phyloP scores from a whole-genome alignment of 2,888 invertebrate species.

The Selenia dentaria region DNA sequence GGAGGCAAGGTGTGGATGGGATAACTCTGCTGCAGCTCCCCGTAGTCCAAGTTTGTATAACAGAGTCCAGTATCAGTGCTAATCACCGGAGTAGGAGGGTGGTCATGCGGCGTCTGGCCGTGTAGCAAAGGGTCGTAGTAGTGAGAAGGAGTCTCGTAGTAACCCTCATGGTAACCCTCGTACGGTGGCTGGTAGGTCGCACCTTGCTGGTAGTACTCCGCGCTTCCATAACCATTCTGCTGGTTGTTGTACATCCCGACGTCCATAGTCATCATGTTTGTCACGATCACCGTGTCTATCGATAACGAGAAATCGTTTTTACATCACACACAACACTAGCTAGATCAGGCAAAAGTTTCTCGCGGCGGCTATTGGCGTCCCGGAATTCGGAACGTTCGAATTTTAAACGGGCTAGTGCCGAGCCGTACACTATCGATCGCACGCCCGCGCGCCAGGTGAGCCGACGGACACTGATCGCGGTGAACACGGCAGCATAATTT shows the following conservation, averaged over 20 bases:
- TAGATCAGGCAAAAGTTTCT: conserved; percentile 36
- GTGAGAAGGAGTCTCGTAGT: conserved; percentile 75
- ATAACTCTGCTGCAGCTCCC: conserved; percentile 74
- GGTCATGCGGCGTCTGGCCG: conserved; percentile 70
- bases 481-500: conserved; percentile 54
- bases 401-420: conserved; percentile 50
- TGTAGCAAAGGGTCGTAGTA: conserved; percentile 80
- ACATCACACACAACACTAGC: conserved; percentile 76
- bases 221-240: conserved; percentile 82
- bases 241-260: conserved; percentile 91
- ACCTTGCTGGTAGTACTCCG: conserved; percentile 81
- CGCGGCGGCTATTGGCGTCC: conserved; percentile 48
- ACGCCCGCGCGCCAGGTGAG: conserved; percentile 71
- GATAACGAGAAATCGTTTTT: conserved; percentile 54
- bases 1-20: conserved; percentile 83
- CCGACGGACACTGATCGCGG: conserved; percentile 69
- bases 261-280: conserved; percentile 92
- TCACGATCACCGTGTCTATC: conserved; percentile 65
- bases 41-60: conserved; percentile 95
- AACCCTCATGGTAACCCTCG: conserved; percentile 75
- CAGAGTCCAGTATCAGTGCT: conserved; percentile 94
- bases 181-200: conserved; percentile 67
- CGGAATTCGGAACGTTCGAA: conserved; percentile 55
- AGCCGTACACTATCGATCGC: conserved; percentile 58
- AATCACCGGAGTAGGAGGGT: conserved; percentile 87